These are phyloP conservation scores for Basileuterus tristriatus DNA, from an alignment of 2,797 vertebrate species.

Conservation along the genomic window DNA sequence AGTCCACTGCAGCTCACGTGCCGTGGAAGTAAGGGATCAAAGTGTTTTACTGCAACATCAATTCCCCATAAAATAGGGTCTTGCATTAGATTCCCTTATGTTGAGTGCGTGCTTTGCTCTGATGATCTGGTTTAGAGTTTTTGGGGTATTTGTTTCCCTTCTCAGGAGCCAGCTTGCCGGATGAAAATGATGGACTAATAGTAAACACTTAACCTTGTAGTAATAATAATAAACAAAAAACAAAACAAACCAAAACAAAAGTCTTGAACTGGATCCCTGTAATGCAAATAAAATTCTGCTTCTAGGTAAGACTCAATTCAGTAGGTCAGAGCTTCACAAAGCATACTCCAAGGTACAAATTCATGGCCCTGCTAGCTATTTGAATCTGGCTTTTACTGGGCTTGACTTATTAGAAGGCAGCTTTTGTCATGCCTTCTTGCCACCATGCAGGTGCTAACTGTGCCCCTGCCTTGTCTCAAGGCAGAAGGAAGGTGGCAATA, in stretches of 20 bases:
- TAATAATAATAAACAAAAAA: background rate
- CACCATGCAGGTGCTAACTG: background rate
- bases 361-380: background rate
- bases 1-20: background rate
- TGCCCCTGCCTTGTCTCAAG: background rate
- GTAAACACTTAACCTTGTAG: background rate
- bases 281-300: background rate
- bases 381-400: background rate
- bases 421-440: background rate
- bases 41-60: background rate
- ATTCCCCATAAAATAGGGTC: background rate
- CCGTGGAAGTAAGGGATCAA: background rate
- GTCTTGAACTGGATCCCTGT: background rate
- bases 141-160: background rate
- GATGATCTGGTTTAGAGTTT: background rate
- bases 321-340: background rate
- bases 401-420: background rate
- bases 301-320: background rate
- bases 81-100: background rate
- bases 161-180: background rate
- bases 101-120: background rate
- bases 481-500: background rate
- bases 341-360: background rate
- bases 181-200: background rate
- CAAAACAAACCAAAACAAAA: background rate